Conservation (phyloP, 2,113 vertebrate genomes). For the Rhabdornis inornatus region DNA sequence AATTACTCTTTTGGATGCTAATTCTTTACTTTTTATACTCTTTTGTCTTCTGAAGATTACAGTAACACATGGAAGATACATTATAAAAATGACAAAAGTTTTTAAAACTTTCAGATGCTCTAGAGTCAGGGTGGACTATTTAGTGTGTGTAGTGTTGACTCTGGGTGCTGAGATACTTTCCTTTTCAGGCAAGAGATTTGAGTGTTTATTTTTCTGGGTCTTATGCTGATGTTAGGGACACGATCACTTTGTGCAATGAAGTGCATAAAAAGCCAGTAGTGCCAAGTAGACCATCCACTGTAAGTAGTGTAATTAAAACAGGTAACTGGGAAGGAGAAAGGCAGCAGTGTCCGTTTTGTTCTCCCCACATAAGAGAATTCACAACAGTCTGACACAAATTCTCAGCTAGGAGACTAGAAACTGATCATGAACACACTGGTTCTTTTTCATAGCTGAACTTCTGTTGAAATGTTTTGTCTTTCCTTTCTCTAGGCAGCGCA, state of each 20-base stretch:
- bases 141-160: neutral
- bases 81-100: neutral
- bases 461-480: slow-evolving; percentile 52
- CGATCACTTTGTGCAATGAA: neutral
- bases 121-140: neutral
- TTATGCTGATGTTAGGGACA: neutral
- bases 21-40: neutral
- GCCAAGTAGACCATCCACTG: neutral
- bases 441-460: neutral
- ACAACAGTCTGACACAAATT: too few relatives aligned
- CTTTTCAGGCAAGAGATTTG: neutral
- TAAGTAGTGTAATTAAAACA: neutral
- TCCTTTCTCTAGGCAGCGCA: slow-evolving; percentile 69
- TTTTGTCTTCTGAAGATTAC: neutral
- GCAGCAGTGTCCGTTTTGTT: neutral
- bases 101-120: neutral
- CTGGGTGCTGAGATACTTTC: neutral
- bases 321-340: neutral
- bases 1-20: neutral
- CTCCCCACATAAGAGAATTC: neutral
- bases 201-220: neutral
- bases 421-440: neutral
- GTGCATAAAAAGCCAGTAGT: neutral
- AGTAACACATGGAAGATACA: neutral
- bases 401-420: neutral